phyloP scores from a whole-genome alignment of 1,140 invertebrate genomes.

The Drosophila ogumai region DNA sequence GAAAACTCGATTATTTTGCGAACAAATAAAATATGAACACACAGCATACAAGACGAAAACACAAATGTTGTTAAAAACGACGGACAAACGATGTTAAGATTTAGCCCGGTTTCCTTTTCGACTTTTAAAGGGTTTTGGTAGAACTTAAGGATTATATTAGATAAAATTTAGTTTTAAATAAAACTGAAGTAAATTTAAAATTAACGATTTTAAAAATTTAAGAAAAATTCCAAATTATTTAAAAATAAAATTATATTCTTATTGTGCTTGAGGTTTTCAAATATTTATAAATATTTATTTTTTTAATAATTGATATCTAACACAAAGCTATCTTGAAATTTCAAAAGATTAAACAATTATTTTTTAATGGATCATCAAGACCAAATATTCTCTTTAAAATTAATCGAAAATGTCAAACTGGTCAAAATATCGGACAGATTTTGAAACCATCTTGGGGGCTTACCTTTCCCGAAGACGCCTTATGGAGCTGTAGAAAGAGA shows the following conservation, averaged over 20 bases:
- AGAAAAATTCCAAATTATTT: background rate
- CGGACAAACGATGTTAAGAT: slow-evolving; percentile 21
- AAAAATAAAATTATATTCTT: background rate
- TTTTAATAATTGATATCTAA: background rate
- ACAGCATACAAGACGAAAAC: slow-evolving; percentile 19
- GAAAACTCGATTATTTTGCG: slow-evolving; percentile 7
- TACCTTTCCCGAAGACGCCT: slow-evolving; percentile 79
- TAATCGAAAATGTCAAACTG: background rate
- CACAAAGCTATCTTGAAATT: background rate
- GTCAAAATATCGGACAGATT: background rate
- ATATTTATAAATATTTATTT: background rate
- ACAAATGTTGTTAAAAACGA: slow-evolving; percentile 40
- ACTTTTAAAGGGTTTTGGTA: background rate
- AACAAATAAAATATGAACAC: slow-evolving; percentile 30
- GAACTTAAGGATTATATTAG: background rate
- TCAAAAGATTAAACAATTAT: background rate
- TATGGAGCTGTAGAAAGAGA: slow-evolving; percentile 68
- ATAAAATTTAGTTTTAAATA: no score
- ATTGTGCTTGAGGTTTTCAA: background rate
- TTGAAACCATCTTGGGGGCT: slow-evolving; percentile 25
- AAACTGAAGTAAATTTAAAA: background rate
- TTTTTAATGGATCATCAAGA: background rate
- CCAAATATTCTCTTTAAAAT: slow-evolving; percentile 18
- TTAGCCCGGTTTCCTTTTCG: slow-evolving; percentile 19
- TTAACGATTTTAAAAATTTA: background rate